Evolutionary conservation across 2,113 vertebrate genomes (phyloP), one percentile per base, ranked within the genome.

Genomic region (Polypterus senegalus): DNA sequence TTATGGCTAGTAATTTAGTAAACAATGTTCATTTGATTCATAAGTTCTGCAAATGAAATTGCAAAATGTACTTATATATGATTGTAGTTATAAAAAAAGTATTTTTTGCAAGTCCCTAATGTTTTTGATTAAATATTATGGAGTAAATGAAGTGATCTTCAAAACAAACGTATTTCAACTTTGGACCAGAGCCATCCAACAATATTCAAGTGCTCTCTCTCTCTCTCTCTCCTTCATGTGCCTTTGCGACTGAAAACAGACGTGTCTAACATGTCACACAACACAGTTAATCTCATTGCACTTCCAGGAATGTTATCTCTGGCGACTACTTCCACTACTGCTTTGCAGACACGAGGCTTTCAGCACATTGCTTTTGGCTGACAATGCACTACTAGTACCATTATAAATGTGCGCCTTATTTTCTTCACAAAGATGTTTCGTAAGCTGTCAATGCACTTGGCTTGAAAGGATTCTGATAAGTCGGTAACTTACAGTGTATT

Each of bases 241-340:
- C 74, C 81, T 84, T 76, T 85, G 80, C 80, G 75, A 66, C 2
- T 6, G 62, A 11, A 9, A 69, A 79, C 74, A 70, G 67, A 76
- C 64, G 67, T 74, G 81, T 86, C 78, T 59, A 72, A 51, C 76
- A 76, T 59, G 77, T 85, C 89, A 86, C 75, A 70, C 47, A 70
- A 71, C 81, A 84, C 77, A 72, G 60, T 72, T 88, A 83, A 85
- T 83, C 83, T 82, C 66, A 59, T 67, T 71, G 44, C 67, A 71
- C 60, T 83, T 89, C 83, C 81, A 73, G 77, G 79, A 88, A 88
- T 70, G 68, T 65, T 66, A 77, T 86, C 79, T 83, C 77, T 70
- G 66, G 69, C 76, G 77, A 71, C 71, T 69, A 83, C 71, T 84
- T 47, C 58, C 71, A 68, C 60, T 73, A 71, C 63, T 63, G 72